phyloP scores from a whole-genome alignment of 2,797 vertebrate genomes.

The Glossophaga mutica region DNA sequence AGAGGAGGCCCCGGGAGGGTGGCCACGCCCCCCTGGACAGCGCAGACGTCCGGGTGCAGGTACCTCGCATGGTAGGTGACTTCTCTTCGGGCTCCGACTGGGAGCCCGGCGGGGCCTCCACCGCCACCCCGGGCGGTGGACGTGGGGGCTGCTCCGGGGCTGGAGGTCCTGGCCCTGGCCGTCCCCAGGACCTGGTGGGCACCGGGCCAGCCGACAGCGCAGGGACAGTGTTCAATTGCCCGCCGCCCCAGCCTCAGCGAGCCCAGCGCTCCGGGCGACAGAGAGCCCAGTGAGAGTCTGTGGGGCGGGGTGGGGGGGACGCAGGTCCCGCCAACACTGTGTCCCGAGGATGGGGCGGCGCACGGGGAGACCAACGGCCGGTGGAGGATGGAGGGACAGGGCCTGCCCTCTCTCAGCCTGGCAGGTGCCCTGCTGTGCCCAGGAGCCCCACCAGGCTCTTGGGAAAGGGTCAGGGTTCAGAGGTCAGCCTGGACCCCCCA shows the following conservation, averaged over 20 bases:
- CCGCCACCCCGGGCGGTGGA: rapidly evolving
- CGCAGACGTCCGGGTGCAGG: conserved; percentile 87
- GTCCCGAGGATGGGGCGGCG: rapidly evolving
- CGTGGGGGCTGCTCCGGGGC: neutral
- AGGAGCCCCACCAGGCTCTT: rapidly evolving
- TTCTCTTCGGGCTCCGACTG: rapidly evolving
- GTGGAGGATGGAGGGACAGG: rapidly evolving
- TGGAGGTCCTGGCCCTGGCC: neutral
- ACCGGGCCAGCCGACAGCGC: neutral
- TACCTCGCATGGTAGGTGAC: conserved; percentile 86
- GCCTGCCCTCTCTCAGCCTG: too few species aligned
- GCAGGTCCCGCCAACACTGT: neutral
- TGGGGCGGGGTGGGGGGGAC: rapidly evolving
- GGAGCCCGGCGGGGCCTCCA: neutral
- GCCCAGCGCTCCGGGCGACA: neutral
- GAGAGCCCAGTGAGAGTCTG: neutral
- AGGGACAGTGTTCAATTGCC: rapidly evolving
- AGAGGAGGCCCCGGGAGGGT: conserved; percentile 80
- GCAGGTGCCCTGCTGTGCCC: rapidly evolving
- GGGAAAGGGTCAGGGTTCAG: neutral
- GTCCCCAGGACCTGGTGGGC: neutral
- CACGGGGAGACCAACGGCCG: rapidly evolving
- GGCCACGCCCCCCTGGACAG: conserved; percentile 83
- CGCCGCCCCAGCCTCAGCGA: rapidly evolving
- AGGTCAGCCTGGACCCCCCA: neutral